Evolutionary conservation across 1,140 invertebrate genomes (phyloP).

Genomic region (Leguminivora glycinivorella): DNA sequence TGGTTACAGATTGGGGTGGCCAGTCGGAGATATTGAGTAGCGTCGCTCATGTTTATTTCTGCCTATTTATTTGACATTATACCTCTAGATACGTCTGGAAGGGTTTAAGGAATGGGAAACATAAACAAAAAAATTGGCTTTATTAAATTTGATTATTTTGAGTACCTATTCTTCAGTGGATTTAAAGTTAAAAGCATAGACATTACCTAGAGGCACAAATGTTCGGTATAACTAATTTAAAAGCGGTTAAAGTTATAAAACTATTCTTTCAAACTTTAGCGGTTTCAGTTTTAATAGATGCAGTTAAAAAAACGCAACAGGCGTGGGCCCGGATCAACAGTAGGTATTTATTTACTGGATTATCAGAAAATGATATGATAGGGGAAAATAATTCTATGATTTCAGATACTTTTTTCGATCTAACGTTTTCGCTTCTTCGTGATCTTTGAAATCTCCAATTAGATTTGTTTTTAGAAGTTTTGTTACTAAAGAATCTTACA

Average conservation of each 20-base stretch:
- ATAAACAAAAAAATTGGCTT: too few relatives aligned
- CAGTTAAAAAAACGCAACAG: constrained; percentile 13
- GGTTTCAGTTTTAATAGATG: background rate
- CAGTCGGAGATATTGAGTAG: background rate
- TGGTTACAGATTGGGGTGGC: background rate
- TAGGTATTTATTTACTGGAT: background rate
- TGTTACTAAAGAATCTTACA: background rate
- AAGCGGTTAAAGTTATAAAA: background rate
- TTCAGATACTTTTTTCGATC: background rate
- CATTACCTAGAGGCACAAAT: too few relatives aligned
- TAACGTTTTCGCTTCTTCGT: background rate
- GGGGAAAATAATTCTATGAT: background rate
- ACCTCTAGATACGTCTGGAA: too few relatives aligned
- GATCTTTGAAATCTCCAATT: background rate
- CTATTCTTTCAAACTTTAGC: background rate
- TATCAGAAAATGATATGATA: background rate
- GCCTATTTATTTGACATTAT: background rate
- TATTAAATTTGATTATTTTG: too few relatives aligned
- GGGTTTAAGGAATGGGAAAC: too few relatives aligned
- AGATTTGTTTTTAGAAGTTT: background rate
- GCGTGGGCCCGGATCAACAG: background rate
- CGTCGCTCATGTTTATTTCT: background rate
- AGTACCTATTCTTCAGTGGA: too few relatives aligned
- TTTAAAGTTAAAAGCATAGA: too few relatives aligned
- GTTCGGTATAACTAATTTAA: background rate